Evolutionary conservation across 2,888 invertebrate genomes (phyloP), one percentile per base, ranked within the genome.

Genomic region (Galerucella calmariensis): DNA sequence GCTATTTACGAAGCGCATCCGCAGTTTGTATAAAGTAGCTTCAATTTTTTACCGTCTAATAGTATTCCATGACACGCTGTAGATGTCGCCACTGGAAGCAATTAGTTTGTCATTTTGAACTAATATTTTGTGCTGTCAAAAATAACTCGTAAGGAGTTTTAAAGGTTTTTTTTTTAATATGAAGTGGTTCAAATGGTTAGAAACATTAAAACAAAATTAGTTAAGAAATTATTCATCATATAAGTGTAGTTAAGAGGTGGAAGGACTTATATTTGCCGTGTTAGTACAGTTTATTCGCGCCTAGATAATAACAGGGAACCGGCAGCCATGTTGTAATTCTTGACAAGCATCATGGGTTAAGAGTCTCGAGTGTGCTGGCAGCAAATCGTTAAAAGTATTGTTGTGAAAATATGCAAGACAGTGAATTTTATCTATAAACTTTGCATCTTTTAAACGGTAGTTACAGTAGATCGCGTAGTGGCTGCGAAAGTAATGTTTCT

Each of bases 301-400:
- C 86, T 85, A 85, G 84, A 84, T 83, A 86, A 84, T 85, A 87
- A 86, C 85, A 84, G 84, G 83, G 83, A 84, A 84, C 88, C 87
- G 88, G 87, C 87, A 86, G 88, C 88, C 88, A 88, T 88, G 87
- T 88, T 88, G 87, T 87, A 84, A 82, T 83, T 85, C 83, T 86
- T 85, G 86, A 85, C 87, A 85, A 84, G 86, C 88, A 87, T 87
- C 87, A 88, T 88, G 87, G 87, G 87, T 86, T 88, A 87, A 85
- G 81, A 84, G 83, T 82, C 83, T 80, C 81, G 80, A 81, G 83
- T 84, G 81, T 70, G 69, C 71, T 67, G 69, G 73, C 69, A 73
- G 77, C 48, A 73, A 75, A 75, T 74, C 74, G 68, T 69, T 75
- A 72, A 72, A 76, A 80, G 79, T 81, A 79, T 81, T 78, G 78